Percentiles rank a stretch among this genome's conserved stretches.
Conservation (phyloP, 2,888 invertebrate species). For the Caradrina kadenii region DNA sequence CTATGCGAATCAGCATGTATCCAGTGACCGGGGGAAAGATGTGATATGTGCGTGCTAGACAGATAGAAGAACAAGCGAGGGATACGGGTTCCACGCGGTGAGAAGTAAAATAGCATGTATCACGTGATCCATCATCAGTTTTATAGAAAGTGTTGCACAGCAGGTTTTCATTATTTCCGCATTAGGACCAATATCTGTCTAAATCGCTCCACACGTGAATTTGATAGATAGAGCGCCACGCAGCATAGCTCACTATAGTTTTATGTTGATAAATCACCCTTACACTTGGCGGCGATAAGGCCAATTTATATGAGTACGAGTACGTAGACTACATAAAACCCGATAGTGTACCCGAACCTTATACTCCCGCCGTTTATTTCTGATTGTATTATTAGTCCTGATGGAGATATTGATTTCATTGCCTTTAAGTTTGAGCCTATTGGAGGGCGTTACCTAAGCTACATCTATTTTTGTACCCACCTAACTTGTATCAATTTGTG, state of each 20-base stretch:
- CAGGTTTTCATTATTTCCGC: not conserved
- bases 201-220: too few species aligned
- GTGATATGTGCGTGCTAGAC: not conserved
- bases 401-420: constrained; percentile 31
- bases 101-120: not conserved
- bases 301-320: constrained; percentile 70
- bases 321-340: constrained; percentile 62
- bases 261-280: constrained; percentile 42
- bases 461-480: not conserved
- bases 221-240: not conserved
- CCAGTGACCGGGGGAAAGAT: not conserved
- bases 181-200: not conserved
- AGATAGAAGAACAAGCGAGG: not conserved
- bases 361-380: constrained; percentile 35
- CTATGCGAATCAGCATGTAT: too few species aligned
- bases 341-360: constrained; percentile 60
- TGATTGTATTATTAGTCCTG: constrained; percentile 50
- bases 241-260: constrained; percentile 8
- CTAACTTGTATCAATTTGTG: not conserved
- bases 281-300: constrained; percentile 74
- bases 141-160: not conserved
- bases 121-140: too few species aligned
- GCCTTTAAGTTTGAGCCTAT: constrained; percentile 10
- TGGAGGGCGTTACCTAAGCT: not conserved
- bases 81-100: too few species aligned